A percentile compares a stretch with the other conserved stretches of the same genome.
Evolutionary conservation across 2,797 vertebrate species (phyloP).

Genomic region (Nannoperca australis): DNA sequence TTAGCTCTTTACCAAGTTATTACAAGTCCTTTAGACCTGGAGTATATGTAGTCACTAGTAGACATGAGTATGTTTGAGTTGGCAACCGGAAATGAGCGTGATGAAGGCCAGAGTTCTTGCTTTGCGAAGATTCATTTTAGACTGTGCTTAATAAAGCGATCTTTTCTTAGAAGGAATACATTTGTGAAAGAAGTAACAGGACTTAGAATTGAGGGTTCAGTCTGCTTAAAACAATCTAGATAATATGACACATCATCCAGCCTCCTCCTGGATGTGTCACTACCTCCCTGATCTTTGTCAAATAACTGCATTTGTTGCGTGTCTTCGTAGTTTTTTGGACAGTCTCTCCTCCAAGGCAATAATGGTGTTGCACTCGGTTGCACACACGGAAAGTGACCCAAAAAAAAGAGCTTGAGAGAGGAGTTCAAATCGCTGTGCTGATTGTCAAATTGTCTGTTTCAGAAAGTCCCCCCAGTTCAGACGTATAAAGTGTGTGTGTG

Average conservation of each 20-base stretch:
- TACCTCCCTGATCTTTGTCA: not conserved
- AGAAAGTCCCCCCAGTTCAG: not conserved
- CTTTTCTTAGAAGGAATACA: not conserved
- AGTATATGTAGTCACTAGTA: not conserved
- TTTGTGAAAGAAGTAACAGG: too few relatives aligned
- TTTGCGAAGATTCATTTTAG: not conserved
- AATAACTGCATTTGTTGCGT: not conserved
- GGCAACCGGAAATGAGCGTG: not conserved
- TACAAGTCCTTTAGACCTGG: not conserved
- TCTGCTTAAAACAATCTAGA: not conserved
- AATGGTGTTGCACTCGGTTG: not conserved
- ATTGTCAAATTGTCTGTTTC: not conserved
- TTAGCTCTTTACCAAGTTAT: not conserved
- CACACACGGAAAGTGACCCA: not conserved
- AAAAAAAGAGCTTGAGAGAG: not conserved
- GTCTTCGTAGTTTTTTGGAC: not conserved
- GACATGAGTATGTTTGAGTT: not conserved
- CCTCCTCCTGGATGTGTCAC: not conserved
- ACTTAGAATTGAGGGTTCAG: not conserved
- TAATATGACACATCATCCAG: not conserved
- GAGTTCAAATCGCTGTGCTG: not conserved
- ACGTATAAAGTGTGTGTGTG: not conserved
- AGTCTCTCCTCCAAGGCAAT: not conserved
- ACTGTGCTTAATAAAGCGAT: not conserved
- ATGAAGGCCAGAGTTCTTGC: not conserved